phyloP scores from a whole-genome alignment of 2,888 invertebrate genomes.

The Ypsolopha sequella region DNA sequence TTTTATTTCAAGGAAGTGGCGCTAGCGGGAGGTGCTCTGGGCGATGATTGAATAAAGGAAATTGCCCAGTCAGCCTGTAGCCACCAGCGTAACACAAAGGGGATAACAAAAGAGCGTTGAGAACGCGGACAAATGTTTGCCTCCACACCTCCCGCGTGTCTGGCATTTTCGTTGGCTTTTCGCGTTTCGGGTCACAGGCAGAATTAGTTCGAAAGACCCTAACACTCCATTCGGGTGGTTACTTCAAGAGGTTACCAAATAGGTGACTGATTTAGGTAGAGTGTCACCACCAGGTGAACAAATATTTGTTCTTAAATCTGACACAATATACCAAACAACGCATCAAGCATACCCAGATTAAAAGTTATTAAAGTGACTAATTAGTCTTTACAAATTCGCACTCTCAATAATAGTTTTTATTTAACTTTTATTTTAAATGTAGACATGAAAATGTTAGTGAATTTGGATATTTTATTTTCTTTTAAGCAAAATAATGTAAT shows the following conservation, averaged over 20 bases:
- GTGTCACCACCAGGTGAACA: neutral
- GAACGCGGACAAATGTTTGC: slow-evolving; percentile 22
- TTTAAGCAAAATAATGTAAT: no score
- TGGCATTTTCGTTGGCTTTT: slow-evolving; percentile 9
- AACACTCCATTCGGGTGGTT: neutral
- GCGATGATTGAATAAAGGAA: slow-evolving; percentile 33
- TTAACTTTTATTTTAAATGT: no score
- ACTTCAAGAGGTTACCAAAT: neutral
- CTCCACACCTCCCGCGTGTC: slow-evolving; percentile 10
- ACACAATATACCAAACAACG: no score
- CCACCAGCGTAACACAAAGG: slow-evolving; percentile 12
- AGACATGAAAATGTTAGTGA: no score
- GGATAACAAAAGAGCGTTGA: slow-evolving; percentile 18
- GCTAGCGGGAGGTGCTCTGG: slow-evolving; percentile 9
- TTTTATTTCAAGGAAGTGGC: slow-evolving; percentile 7
- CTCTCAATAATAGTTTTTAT: no score
- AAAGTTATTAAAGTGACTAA: no score
- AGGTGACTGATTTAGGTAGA: neutral
- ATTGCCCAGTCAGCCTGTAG: slow-evolving; percentile 21
- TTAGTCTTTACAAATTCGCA: no score
- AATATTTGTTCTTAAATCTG: neutral
- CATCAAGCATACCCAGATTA: no score
- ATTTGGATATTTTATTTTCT: no score
- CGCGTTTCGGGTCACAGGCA: slow-evolving; percentile 5
- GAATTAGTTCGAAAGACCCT: slow-evolving; percentile 6